A percentile compares a stretch with the other conserved stretches of the same genome.
Evolutionary conservation across 1,140 invertebrate genomes (phyloP).

Genomic region (Brachionus angularis): DNA sequence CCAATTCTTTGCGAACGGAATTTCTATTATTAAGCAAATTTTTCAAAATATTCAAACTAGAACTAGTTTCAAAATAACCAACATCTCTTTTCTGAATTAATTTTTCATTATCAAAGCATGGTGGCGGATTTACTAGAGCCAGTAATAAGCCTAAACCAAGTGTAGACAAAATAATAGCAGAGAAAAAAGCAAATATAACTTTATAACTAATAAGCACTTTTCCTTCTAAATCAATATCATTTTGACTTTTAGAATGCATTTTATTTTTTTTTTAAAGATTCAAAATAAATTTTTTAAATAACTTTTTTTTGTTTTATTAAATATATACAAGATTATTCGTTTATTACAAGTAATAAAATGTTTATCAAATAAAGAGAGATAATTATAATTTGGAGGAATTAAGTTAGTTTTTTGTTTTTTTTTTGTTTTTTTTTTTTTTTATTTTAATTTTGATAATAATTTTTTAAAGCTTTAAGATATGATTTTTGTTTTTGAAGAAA

Average conservation of each 20-base stretch:
- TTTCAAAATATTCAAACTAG: neutral
- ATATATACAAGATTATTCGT: too few relatives aligned
- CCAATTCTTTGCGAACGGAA: neutral
- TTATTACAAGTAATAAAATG: too few relatives aligned
- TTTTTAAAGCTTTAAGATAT: too few relatives aligned
- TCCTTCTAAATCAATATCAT: neutral
- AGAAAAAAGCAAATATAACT: neutral
- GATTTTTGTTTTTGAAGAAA: too few relatives aligned
- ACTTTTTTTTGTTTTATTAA: too few relatives aligned
- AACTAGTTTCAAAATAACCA: neutral
- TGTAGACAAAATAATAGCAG: neutral
- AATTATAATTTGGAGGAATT: too few relatives aligned
- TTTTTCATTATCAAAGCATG: neutral
- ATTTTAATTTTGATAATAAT: too few relatives aligned
- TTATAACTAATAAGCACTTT: constrained; percentile 17
- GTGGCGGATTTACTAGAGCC: neutral
- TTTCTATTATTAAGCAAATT: neutral
- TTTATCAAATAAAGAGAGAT: too few relatives aligned
- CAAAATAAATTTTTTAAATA: too few relatives aligned
- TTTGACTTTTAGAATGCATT: neutral
- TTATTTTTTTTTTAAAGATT: neutral
- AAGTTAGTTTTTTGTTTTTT: too few relatives aligned
- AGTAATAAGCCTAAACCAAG: neutral
- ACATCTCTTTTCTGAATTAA: neutral
- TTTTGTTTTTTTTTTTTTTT: too few relatives aligned